Conservation (phyloP, 2,888 invertebrate genomes). For the Phyto melanocephala region DNA sequence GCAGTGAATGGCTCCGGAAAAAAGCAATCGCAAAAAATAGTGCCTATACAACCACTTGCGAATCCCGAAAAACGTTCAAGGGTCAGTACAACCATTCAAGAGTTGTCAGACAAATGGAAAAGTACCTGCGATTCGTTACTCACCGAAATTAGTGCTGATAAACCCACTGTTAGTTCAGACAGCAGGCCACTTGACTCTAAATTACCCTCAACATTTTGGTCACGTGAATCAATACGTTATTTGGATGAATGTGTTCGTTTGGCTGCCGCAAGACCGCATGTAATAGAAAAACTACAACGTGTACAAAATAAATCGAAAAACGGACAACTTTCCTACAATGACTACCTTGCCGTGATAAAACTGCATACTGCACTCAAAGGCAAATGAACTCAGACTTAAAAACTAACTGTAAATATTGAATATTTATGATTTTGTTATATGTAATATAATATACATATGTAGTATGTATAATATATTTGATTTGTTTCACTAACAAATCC, state of each 20-base stretch:
- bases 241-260: slow-evolving; percentile 71
- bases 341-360: slow-evolving; percentile 75
- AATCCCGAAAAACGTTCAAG: slow-evolving; percentile 50
- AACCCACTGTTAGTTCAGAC: slow-evolving; percentile 59
- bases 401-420: slow-evolving; percentile 22
- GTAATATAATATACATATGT: too few relatives aligned
- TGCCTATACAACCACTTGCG: slow-evolving; percentile 39
- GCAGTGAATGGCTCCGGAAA: not conserved
- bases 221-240: slow-evolving; percentile 75
- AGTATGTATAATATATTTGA: too few relatives aligned
- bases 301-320: slow-evolving; percentile 73
- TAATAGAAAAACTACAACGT: slow-evolving; percentile 70
- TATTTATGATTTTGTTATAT: slow-evolving; percentile 50
- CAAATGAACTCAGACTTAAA: slow-evolving; percentile 56
- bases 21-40: slow-evolving; percentile 38
- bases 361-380: slow-evolving; percentile 71
- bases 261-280: slow-evolving; percentile 59
- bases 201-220: slow-evolving; percentile 75
- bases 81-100: slow-evolving; percentile 30
- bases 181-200: slow-evolving; percentile 39
- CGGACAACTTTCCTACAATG: slow-evolving; percentile 76
- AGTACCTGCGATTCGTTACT: slow-evolving; percentile 54
- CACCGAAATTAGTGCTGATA: slow-evolving; percentile 38
- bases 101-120: slow-evolving; percentile 49
- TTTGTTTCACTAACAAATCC: too few relatives aligned